phyloP scores from a whole-genome alignment of 2,113 vertebrate genomes.

The Periophthalmus modestus region DNA sequence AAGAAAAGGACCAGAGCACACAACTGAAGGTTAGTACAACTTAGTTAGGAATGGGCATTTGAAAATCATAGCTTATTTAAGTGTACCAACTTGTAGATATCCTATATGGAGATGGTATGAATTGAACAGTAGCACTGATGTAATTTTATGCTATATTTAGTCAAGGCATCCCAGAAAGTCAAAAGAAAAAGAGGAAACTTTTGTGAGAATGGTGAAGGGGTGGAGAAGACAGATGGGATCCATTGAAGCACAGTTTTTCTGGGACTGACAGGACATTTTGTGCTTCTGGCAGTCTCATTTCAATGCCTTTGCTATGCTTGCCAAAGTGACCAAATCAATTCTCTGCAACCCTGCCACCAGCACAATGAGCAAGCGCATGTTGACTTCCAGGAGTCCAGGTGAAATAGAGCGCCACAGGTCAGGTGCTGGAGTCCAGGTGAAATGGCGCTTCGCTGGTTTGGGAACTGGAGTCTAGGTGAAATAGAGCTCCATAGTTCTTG shows the following conservation, averaged over 20 bases:
- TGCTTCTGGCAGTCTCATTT: not conserved
- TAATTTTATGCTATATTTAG: not conserved
- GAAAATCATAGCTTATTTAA: too few species aligned
- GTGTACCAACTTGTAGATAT: not conserved
- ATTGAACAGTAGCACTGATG: not conserved
- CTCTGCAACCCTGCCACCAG: not conserved
- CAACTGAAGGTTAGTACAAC: not conserved
- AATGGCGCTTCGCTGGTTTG: too few species aligned
- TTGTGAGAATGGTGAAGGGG: not conserved
- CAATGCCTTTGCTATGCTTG: not conserved
- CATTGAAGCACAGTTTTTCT: not conserved
- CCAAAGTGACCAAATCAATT: not conserved
- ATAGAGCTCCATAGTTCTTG: too few species aligned
- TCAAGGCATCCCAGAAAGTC: not conserved
- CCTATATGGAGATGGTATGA: not conserved
- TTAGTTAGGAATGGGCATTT: not conserved
- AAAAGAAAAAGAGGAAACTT: not conserved
- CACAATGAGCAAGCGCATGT: not conserved
- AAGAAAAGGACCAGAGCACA: not conserved
- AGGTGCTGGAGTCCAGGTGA: too few species aligned
- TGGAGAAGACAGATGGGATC: not conserved
- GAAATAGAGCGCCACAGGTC: too few species aligned
- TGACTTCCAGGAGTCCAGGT: not conserved
- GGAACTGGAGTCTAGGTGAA: not conserved
- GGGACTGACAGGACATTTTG: not conserved